Conservation (phyloP, 2,113 vertebrate genomes). For the Romanogobio albipinnatus region DNA sequence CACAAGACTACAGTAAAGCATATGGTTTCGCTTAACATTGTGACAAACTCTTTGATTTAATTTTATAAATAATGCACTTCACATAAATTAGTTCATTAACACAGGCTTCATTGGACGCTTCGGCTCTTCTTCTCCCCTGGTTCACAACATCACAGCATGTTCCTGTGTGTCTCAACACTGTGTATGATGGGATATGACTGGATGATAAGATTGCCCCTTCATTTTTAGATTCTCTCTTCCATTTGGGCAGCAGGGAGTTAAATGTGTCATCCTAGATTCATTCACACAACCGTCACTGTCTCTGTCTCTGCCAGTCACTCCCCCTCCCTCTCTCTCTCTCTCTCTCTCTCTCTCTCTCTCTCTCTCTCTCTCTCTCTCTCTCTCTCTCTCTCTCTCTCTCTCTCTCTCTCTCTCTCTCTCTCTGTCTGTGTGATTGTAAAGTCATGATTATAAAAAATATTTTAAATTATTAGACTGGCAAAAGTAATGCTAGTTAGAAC, state of each 20-base stretch:
- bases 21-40: neutral
- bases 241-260: constrained; percentile 31
- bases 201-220: constrained; percentile 24
- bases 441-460: neutral
- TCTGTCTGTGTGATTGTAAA: neutral
- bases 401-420: too few species aligned
- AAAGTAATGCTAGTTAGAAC: neutral
- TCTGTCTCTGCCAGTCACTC: neutral
- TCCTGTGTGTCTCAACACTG: neutral
- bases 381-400: neutral
- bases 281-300: constrained; percentile 20
- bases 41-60: neutral
- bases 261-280: constrained; percentile 30
- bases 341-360: too few species aligned
- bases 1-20: neutral
- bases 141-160: neutral
- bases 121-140: neutral
- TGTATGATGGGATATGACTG: constrained; percentile 9
- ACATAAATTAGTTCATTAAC: neutral
- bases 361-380: neutral
- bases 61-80: neutral
- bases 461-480: neutral
- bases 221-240: constrained; percentile 18
- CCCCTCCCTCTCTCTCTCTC: neutral
- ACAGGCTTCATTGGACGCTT: neutral